Percentiles rank a stretch among this genome's conserved stretches.
Conservation (phyloP, 1,140 invertebrate genomes). For the Drosophila subpulchrella region DNA sequence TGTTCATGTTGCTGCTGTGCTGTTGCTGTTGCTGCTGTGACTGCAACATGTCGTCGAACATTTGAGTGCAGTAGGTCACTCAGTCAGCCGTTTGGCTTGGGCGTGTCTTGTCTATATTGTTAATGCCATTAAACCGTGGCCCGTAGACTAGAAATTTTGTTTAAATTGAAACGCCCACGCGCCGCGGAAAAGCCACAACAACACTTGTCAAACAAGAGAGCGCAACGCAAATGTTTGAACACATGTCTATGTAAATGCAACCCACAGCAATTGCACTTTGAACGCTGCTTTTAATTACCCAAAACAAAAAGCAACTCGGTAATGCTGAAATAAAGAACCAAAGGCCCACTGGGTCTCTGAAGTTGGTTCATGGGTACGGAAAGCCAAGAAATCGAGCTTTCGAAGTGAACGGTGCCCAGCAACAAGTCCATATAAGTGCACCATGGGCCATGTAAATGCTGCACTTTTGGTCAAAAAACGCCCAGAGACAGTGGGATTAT, state of each 20-base stretch:
- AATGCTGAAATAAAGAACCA: slow-evolving; percentile 52
- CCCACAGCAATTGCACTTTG: slow-evolving; percentile 76
- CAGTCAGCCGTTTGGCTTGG: slow-evolving; percentile 30
- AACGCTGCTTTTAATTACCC: slow-evolving; percentile 77
- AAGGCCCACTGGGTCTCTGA: slow-evolving; percentile 19
- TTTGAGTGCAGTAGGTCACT: slow-evolving; percentile 69
- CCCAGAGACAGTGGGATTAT: slow-evolving; percentile 14
- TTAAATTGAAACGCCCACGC: slow-evolving; percentile 74
- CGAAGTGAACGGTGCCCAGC: slow-evolving; percentile 62
- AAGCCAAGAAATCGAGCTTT: slow-evolving; percentile 45
- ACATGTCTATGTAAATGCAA: slow-evolving; percentile 71
- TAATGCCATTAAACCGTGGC: slow-evolving; percentile 66
- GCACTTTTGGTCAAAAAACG: slow-evolving; percentile 11
- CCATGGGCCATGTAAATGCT: slow-evolving; percentile 17
- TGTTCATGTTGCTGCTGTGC: slow-evolving; percentile 11
- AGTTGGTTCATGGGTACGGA: slow-evolving; percentile 4
- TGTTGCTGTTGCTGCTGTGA: slow-evolving; percentile 25
- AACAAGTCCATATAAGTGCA: slow-evolving; percentile 1
- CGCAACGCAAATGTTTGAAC: slow-evolving; percentile 60
- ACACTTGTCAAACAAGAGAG: slow-evolving; percentile 53
- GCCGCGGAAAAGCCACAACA: slow-evolving; percentile 20
- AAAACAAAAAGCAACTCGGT: slow-evolving; percentile 39
- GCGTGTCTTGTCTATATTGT: slow-evolving; percentile 53
- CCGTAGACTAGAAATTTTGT: slow-evolving; percentile 67
- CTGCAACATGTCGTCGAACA: slow-evolving; percentile 53